Base-by-base conservation (phyloP, 2,888 invertebrate species). In the Alloscopus bannaensis region DNA sequence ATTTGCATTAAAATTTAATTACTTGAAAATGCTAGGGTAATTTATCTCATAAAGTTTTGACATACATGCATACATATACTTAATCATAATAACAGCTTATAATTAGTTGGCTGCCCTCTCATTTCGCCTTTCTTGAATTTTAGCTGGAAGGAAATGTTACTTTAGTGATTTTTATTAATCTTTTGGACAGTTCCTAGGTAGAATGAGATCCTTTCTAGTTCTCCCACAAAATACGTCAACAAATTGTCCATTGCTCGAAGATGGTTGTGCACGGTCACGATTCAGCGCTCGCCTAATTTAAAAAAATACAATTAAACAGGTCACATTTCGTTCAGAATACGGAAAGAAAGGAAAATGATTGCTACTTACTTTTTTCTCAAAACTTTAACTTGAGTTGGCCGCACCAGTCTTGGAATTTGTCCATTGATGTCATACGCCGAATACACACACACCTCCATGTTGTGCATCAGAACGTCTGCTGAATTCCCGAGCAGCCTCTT, bases 381-480 rank as follows among this genome's bases (percentile, higher is more conserved):
- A 55, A 81, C 82, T 59, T 81, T 81, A 0, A 76, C 59, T 0
- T 68, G 70, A 26, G 57, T 47, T 0, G 84, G 84, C 45, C 83
- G 50, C 13, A 83, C 75, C 3, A 84, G 55, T 36, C 84, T 24
- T 2, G 82, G 81, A 36, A 80, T 66, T 13, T 77, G 69, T 29
- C 79, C 79, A 52, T 79, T 81, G 16, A 29, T 36, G 18, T 76
- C 55, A 57, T 83, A 83, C 6, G 84, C 83, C 0, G 80, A 78
- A 42, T 82, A 72, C 22, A 83, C 62, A 40, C 84, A 84, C 0
- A 79, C 80, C 66, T 84, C 84, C 45, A 84, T 60, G 22, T 84
- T 84, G 45, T 80, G 70, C 76, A 84, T 76, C 31, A 73, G 73
- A 8, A 59, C 73, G 40, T 84, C 83, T n/a, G 83, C 83, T 2